Evolutionary conservation across 2,113 vertebrate genomes (phyloP).

Genomic region (Dromaius novaehollandiae): DNA sequence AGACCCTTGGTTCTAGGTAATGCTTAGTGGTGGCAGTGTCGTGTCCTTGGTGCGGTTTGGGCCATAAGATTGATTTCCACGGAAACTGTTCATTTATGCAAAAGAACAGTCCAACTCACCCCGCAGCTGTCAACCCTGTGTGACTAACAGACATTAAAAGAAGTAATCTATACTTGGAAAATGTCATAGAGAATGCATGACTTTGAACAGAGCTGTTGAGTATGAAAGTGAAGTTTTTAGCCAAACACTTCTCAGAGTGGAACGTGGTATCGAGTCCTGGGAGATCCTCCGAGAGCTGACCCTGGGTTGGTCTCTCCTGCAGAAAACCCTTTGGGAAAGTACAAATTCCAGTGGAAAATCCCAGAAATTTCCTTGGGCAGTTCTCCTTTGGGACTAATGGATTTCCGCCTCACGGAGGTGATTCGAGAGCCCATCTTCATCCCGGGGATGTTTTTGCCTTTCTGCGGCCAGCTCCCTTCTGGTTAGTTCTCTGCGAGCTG

Average conservation of each 20-base stretch:
- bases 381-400: not conserved
- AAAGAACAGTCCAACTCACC: not conserved
- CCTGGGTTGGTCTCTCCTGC: not conserved
- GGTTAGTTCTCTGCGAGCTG: not conserved
- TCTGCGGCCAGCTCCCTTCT: not conserved
- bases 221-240: not conserved
- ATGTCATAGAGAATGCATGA: not conserved
- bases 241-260: not conserved
- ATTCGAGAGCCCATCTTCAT: not conserved
- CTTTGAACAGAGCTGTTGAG: not conserved
- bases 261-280: not conserved
- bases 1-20: not conserved
- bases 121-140: not conserved
- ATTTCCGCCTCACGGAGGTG: not conserved
- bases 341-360: slow-evolving; percentile 46
- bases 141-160: not conserved
- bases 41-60: not conserved
- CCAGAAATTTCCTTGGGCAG: not conserved
- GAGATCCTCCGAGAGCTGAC: not conserved
- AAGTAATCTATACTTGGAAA: not conserved
- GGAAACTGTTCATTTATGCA: not conserved
- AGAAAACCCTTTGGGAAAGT: slow-evolving; percentile 28
- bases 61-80: not conserved
- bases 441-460: not conserved
- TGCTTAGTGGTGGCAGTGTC: not conserved